Conservation (phyloP, 1,140 invertebrate species). For the Eupeodes corollae region DNA sequence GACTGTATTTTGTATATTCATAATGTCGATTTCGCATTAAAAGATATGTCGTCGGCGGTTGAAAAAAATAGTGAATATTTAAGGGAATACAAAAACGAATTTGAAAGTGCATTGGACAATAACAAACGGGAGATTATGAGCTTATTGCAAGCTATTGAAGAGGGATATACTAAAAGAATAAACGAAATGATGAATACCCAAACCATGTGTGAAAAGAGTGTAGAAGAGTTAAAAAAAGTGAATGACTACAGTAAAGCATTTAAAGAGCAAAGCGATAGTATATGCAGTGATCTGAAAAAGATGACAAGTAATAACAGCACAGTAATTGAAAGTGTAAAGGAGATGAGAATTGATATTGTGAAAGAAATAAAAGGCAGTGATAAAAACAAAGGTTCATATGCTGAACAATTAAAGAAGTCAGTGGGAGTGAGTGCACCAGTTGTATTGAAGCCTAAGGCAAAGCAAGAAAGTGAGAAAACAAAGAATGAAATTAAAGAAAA, state of each 20-base stretch:
- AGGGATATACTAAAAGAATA: background rate
- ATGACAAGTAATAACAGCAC: background rate
- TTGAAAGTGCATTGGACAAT: too few relatives aligned
- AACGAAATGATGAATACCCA: background rate
- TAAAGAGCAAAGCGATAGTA: background rate
- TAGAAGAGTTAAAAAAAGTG: background rate
- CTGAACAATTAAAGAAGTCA: too few relatives aligned
- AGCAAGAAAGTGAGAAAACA: too few relatives aligned
- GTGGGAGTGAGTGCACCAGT: too few relatives aligned
- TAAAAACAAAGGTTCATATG: too few relatives aligned
- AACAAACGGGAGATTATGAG: background rate
- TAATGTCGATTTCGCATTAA: background rate
- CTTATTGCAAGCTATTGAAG: background rate
- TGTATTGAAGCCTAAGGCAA: too few relatives aligned
- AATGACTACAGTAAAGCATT: background rate
- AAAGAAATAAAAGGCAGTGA: too few relatives aligned
- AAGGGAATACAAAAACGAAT: too few relatives aligned
- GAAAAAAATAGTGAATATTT: too few relatives aligned
- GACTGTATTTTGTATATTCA: too few relatives aligned
- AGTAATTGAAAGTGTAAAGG: background rate
- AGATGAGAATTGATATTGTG: background rate
- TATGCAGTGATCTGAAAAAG: background rate
- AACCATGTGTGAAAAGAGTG: background rate
- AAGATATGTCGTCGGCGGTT: background rate
- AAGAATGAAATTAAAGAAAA: too few relatives aligned